These are phyloP conservation scores for Barypeithes pellucidus DNA, from an alignment of 2,888 invertebrate species.

Conservation along the genomic window DNA sequence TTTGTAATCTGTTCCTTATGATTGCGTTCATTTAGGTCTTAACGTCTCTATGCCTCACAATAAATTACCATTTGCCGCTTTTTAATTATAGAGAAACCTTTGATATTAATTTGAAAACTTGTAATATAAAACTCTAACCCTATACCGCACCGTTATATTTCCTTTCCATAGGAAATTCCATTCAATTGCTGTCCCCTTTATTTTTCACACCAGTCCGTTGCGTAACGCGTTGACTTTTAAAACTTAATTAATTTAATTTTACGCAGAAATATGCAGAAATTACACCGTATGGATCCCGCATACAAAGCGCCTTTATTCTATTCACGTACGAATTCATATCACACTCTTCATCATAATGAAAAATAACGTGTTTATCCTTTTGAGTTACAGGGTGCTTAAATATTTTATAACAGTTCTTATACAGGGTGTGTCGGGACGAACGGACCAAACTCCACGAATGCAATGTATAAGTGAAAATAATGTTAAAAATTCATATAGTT, in stretches of 20 bases:
- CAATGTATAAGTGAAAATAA: too few species aligned
- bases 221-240: slow-evolving; percentile 51
- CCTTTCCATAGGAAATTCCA: slow-evolving; percentile 48
- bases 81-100: slow-evolving; percentile 70
- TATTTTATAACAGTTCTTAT: too few species aligned
- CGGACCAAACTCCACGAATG: too few species aligned
- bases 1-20: slow-evolving; percentile 71
- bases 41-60: slow-evolving; percentile 67
- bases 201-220: slow-evolving; percentile 48
- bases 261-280: slow-evolving; percentile 49
- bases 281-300: slow-evolving; percentile 50
- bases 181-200: slow-evolving; percentile 45
- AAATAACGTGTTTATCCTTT: slow-evolving; percentile 19
- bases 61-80: slow-evolving; percentile 70
- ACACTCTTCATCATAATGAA: slow-evolving; percentile 38
- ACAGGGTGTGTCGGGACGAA: too few species aligned
- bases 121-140: slow-evolving; percentile 58
- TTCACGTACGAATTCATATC: slow-evolving; percentile 46
- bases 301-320: slow-evolving; percentile 40
- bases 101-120: slow-evolving; percentile 64
- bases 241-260: slow-evolving; percentile 52
- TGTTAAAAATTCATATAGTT: too few species aligned
- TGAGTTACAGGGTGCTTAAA: background rate
- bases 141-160: slow-evolving; percentile 53
- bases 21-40: slow-evolving; percentile 70